Evolutionary conservation across 2,797 vertebrate species (phyloP).

Genomic region (Rhinoraja longicauda): DNA sequence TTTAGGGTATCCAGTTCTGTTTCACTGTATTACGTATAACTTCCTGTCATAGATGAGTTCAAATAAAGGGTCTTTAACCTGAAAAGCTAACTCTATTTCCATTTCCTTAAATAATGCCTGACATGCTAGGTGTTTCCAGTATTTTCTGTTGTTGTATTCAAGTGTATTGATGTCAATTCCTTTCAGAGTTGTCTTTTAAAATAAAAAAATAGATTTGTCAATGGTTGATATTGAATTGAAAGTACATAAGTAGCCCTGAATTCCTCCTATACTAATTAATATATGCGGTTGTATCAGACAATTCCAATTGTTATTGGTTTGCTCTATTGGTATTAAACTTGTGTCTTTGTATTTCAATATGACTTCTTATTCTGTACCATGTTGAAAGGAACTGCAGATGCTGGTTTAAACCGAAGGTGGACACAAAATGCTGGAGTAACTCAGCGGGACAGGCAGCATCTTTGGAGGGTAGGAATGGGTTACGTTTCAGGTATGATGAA

Average conservation of each 20-base stretch:
- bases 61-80: too few relatives aligned
- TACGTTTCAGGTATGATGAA: too few relatives aligned
- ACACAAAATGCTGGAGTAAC: too few relatives aligned
- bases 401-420: too few relatives aligned
- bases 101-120: too few relatives aligned
- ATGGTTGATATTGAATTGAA: not conserved
- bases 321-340: not conserved
- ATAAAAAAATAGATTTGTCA: not conserved
- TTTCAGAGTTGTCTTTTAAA: not conserved
- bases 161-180: not conserved
- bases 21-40: not conserved
- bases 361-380: not conserved
- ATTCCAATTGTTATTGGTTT: not conserved
- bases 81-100: too few relatives aligned
- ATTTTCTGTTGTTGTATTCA: not conserved
- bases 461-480: too few relatives aligned
- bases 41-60: not conserved
- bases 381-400: too few relatives aligned
- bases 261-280: not conserved
- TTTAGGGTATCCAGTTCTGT: not conserved
- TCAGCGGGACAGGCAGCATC: too few relatives aligned
- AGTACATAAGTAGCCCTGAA: not conserved
- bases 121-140: too few relatives aligned
- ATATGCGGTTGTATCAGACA: not conserved
- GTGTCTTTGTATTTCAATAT: not conserved